These are phyloP conservation scores for Scytalopus superciliaris DNA, from an alignment of 2,113 vertebrate species.

Conservation along the genomic window DNA sequence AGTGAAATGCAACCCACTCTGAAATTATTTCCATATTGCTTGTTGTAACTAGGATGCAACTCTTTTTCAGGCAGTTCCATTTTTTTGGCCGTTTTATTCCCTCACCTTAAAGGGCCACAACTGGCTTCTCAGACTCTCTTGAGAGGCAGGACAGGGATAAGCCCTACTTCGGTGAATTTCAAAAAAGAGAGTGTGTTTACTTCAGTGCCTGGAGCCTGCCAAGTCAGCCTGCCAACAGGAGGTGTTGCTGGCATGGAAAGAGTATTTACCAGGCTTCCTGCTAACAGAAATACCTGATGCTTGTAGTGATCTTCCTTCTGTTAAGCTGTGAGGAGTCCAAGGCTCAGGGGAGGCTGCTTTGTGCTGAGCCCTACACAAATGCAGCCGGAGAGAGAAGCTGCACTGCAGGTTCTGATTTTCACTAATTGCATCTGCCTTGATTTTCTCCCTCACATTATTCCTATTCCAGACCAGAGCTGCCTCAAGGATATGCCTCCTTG, in stretches of 20 bases:
- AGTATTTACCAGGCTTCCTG: slow-evolving; percentile 20
- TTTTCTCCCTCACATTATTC: not conserved
- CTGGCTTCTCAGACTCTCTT: not conserved
- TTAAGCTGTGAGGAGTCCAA: not conserved
- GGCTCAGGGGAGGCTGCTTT: not conserved
- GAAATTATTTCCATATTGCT: not conserved
- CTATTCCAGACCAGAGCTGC: not conserved
- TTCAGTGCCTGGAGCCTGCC: not conserved
- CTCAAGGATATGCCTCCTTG: not conserved
- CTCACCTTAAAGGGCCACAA: not conserved
- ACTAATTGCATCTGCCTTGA: not conserved
- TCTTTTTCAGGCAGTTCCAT: not conserved
- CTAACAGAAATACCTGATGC: slow-evolving; percentile 54
- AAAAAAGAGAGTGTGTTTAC: not conserved
- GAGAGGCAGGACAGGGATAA: not conserved
- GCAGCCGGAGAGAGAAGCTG: not conserved
- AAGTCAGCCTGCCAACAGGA: slow-evolving; percentile 41
- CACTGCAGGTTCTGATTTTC: not conserved
- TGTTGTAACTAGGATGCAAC: not conserved
- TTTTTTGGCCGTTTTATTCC: not conserved
- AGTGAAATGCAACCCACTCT: not conserved
- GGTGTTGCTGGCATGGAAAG: slow-evolving; percentile 43
- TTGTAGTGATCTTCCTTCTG: slow-evolving; percentile 26
- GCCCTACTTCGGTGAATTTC: not conserved
- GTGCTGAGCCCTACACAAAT: not conserved